Conservation (phyloP, 92 coral and sea anemone species). For the Metridium senile region DNA sequence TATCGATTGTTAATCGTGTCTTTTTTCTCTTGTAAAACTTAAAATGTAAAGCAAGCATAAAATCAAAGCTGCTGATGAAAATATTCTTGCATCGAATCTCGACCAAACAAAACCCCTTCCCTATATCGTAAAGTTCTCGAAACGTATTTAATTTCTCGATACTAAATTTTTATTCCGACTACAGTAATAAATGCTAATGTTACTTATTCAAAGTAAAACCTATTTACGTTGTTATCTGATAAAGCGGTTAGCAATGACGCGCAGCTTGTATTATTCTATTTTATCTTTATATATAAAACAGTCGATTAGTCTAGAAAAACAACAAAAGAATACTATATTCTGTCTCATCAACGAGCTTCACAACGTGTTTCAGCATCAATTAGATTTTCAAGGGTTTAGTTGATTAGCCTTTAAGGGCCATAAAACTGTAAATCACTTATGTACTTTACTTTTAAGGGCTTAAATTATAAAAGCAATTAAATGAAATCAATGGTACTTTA, state of each 20-base stretch:
- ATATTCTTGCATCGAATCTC: no score
- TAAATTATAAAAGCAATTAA: no score
- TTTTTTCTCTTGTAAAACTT: no score
- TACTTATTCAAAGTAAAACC: background rate
- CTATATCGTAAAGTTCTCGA: no score
- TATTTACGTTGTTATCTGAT: constrained; percentile 13
- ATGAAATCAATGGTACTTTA: background rate
- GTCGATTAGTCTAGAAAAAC: constrained; percentile 25
- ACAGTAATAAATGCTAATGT: background rate
- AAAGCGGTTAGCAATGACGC: constrained; percentile 20
- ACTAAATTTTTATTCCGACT: background rate
- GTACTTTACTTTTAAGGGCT: background rate
- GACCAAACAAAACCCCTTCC: no score
- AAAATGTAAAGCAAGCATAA: no score
- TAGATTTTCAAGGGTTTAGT: background rate
- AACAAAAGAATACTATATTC: background rate
- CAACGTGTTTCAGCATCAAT: background rate
- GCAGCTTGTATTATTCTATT: background rate
- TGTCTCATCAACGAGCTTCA: constrained; percentile 4
- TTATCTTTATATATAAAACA: constrained; percentile 23
- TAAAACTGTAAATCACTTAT: background rate
- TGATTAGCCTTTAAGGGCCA: background rate
- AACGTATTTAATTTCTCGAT: no score
- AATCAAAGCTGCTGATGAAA: no score
- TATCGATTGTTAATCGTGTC: no score